These are phyloP conservation scores for Garrulus glandarius DNA, from an alignment of 2,797 vertebrate species.

Conservation along the genomic window DNA sequence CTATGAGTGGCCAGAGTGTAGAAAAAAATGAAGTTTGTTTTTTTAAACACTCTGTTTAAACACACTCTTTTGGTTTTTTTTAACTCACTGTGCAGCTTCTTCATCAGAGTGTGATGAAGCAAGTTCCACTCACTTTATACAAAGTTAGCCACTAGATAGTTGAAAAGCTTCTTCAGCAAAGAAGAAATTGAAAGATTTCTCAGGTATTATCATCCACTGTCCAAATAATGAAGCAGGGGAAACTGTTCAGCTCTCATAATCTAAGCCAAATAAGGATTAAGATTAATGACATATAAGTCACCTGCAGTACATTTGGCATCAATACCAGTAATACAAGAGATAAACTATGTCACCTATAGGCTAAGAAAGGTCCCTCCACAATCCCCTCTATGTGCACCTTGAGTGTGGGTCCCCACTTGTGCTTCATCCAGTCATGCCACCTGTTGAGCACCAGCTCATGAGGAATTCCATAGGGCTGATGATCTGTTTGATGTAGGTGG, in stretches of 20 bases:
- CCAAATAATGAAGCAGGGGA: not conserved
- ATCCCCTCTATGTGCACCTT: rapidly evolving
- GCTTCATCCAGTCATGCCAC: not conserved
- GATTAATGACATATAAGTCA: not conserved
- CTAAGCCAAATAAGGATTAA: not conserved
- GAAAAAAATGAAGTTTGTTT: rapidly evolving
- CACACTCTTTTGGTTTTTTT: not conserved
- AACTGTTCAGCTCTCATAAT: not conserved
- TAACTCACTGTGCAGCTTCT: not conserved
- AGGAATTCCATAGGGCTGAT: rapidly evolving
- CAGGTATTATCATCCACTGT: not conserved
- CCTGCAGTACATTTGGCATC: not conserved
- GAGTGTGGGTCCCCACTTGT: not conserved
- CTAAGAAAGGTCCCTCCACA: not conserved
- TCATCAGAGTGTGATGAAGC: not conserved
- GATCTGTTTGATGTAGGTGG: not conserved
- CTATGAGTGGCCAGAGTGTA: not conserved
- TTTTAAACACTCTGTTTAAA: not conserved
- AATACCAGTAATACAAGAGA: not conserved
- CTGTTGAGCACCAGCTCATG: not conserved
- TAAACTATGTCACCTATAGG: not conserved
- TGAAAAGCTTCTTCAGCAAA: not conserved
- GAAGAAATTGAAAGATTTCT: not conserved
- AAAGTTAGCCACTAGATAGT: not conserved
- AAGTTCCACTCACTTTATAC: not conserved